Evolutionary conservation across 1,140 invertebrate species (phyloP), one percentile per base, ranked within the genome.

Genomic region (Caenorhabditis tropicalis): DNA sequence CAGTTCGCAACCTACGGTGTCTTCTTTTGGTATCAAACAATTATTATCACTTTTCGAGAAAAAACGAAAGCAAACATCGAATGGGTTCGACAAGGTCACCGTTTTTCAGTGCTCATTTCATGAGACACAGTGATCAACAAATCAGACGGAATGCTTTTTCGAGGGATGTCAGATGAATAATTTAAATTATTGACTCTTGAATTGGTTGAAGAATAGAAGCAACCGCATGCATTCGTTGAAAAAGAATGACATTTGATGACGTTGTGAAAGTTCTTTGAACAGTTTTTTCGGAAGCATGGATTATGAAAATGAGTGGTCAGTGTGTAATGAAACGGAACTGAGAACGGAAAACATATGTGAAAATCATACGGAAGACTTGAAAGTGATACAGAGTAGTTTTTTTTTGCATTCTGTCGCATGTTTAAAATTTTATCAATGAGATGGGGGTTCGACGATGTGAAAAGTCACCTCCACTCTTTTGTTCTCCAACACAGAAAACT

Each of bases 291-390:
- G 15, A 33, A 21, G 10, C 10, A 15, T 33, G 58, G 58, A 65
- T 65, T 65, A 65, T 65, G 15, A 19, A 65, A 65, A 65, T 65
- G 58, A 65, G 19, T 36, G 58, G 58, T 65, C 58, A 65, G 58
- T 65, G 3, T 7, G 58, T 27, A 24, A 27, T 5, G 29, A 9
- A 29, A 27, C 21, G 29, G 27, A 56, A 56, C 24, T 27, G 7
- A 56, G 29, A 56, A 51, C 49, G 0, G 49, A 56, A 56, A 21
- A 43, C 39, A 43, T 43, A 12, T 6, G 39, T 12, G 39, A 43
- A 6, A 12, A 43, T 6, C 39, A 43, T 43, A 43, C n/a, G n/a
- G n/a, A n/a, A n/a, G n/a, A n/a, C n/a, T n/a, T n/a, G n/a, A n/a
- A n/a, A n/a, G n/a, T n/a, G n/a, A n/a, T n/a, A n/a, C n/a, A n/a